phyloP scores from a whole-genome alignment of 2,113 vertebrate species.

The Arenaria interpres region DNA sequence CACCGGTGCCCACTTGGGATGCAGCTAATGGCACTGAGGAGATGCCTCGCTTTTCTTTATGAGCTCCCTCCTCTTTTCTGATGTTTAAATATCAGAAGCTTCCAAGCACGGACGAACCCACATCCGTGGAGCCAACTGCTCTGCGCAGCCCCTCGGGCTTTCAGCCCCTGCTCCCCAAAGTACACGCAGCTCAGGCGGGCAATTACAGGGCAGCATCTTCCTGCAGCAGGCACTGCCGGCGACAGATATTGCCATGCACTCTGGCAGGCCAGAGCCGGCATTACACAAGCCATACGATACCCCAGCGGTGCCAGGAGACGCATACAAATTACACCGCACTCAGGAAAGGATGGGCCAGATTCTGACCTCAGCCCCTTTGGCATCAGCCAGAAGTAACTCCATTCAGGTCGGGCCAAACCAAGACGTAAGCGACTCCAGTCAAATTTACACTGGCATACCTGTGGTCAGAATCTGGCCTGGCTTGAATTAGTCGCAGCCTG shows the following conservation, averaged over 20 bases:
- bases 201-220: neutral
- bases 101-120: accelerated
- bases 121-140: accelerated
- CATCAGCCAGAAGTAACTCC: slow-evolving; percentile 46
- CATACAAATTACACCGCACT: slow-evolving; percentile 4
- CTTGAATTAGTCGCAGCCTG: slow-evolving; percentile 57
- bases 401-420: slow-evolving; percentile 59
- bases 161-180: neutral
- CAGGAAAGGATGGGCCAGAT: slow-evolving; percentile 59
- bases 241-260: neutral
- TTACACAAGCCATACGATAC: slow-evolving; percentile 49
- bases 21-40: neutral
- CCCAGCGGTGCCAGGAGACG: neutral
- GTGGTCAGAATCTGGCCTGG: slow-evolving; percentile 64
- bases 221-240: neutral
- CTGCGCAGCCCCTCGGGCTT: accelerated
- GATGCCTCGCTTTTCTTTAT: neutral
- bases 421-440: slow-evolving; percentile 58
- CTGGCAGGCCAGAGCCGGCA: neutral
- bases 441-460: slow-evolving; percentile 66
- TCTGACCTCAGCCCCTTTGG: slow-evolving; percentile 64
- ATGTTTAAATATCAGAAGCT: neutral
- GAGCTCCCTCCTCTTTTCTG: neutral
- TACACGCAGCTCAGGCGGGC: accelerated
- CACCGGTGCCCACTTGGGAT: neutral